Evolutionary conservation across 2,888 invertebrate species (phyloP).

Genomic region (Mantis religiosa): DNA sequence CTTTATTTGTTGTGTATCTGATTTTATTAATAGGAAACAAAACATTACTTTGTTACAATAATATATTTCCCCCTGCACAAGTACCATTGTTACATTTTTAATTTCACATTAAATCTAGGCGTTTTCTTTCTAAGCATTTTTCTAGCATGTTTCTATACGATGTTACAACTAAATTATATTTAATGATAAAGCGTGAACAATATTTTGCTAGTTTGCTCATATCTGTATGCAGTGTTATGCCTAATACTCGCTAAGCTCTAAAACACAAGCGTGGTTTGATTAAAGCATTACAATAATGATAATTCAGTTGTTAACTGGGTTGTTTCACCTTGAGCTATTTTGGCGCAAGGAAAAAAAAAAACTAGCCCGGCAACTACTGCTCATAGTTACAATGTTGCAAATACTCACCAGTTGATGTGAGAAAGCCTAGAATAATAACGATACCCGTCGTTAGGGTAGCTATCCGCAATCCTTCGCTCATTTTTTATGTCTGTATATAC

Average conservation of each 20-base stretch:
- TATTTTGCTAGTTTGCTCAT: too few species aligned
- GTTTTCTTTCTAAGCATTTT: too few species aligned
- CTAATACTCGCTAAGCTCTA: too few species aligned
- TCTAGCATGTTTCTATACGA: too few species aligned
- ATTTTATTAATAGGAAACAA: too few species aligned
- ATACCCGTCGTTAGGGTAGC: slow-evolving; percentile 14
- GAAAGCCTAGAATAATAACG: slow-evolving; percentile 23
- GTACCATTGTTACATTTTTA: neutral
- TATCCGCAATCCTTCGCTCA: slow-evolving; percentile 24
- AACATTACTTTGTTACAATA: too few species aligned
- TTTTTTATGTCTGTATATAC: neutral
- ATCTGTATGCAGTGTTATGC: too few species aligned
- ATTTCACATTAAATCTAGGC: neutral
- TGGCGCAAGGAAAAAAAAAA: neutral
- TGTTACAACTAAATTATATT: too few species aligned
- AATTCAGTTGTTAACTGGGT: neutral
- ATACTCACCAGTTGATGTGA: slow-evolving; percentile 23
- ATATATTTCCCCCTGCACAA: neutral
- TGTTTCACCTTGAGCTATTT: neutral
- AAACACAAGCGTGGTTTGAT: neutral
- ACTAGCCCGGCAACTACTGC: neutral
- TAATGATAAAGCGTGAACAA: too few species aligned
- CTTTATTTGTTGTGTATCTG: neutral
- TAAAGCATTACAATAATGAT: neutral
- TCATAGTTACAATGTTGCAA: neutral